These are phyloP conservation scores for Gopherus flavomarginatus DNA, from an alignment of 2,113 vertebrate genomes.

Conservation along the genomic window DNA sequence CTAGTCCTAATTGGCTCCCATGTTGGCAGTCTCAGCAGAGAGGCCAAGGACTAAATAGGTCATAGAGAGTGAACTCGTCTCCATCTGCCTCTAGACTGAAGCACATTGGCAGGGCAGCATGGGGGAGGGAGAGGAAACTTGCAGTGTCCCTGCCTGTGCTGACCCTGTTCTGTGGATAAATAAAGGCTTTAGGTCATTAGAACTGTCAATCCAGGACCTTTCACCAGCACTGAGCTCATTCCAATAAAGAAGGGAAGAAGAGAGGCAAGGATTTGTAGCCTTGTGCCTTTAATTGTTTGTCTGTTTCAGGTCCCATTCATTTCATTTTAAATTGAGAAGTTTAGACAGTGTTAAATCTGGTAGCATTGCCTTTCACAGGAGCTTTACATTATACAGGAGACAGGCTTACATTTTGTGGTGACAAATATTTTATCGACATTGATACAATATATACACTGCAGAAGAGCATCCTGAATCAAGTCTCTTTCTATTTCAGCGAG, in stretches of 20 bases:
- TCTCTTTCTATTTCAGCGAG: conserved; percentile 57
- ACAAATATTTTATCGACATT: conserved; percentile 74
- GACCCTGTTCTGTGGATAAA: conserved; percentile 48
- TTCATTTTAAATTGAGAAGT: conserved; percentile 67
- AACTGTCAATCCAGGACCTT: background rate
- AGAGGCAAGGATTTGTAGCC: conserved; percentile 61
- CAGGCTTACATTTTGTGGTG: conserved; percentile 64
- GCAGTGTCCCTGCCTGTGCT: conserved; percentile 7
- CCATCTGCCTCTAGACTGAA: background rate
- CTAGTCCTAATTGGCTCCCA: conserved; percentile 68
- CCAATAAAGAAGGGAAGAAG: conserved; percentile 60
- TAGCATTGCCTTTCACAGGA: conserved; percentile 58
- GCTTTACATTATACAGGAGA: conserved; percentile 58
- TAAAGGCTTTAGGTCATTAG: conserved; percentile 37
- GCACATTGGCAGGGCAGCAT: background rate
- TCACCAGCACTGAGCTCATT: background rate
- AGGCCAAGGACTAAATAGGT: conserved; percentile 24
- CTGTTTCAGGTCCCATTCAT: conserved; percentile 52
- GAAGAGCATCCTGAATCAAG: conserved; percentile 70
- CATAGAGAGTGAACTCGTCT: conserved; percentile 26
- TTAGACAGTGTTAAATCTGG: conserved; percentile 72
- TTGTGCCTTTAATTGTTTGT: conserved; percentile 61
- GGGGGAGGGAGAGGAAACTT: background rate
- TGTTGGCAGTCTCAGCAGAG: conserved; percentile 57
- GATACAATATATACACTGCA: conserved; percentile 66